Base-by-base conservation (phyloP, 2,797 vertebrate species). In the Chelon auratus region DNA sequence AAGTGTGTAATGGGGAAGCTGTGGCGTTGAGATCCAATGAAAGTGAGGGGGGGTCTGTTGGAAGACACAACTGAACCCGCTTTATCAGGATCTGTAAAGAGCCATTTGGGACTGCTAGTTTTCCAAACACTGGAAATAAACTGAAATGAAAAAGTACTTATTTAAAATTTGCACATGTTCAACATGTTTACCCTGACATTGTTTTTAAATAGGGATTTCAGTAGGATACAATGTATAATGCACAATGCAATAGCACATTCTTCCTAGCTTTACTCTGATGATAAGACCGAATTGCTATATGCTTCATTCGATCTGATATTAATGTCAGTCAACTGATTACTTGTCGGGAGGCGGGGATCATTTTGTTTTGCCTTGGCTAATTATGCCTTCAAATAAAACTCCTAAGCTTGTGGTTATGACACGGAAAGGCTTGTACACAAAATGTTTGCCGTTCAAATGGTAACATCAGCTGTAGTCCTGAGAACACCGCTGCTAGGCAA, bases 1-100 rank as follows among this genome's bases (percentile, higher is more conserved):
- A 89, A 86, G 73, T 82, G 82, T 78, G 63, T 90, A 91, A 92
- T 91, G 87, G 84, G 84, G 84, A 87, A 90, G 84, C 71, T 72
- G 69, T 56, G 66, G 67, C 87, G 79, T 77, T 84, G 72, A 83
- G 80, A 85, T 81, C 71, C 85, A 71, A 65, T 67, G 69, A 83
- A 88, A 75, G 77, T 57, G 15, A 8, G 30, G 42, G 86, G 80
- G 82, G 78, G 77, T 81, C 77, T 68, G 73, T 61, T 77, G 62
- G 62, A 84, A 85, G 51, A 84, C 66, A 62, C 40, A 39, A 71
- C 58, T 17, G 40, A 77, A 78, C 63, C 65, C 24, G 52, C 67
- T 87, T 83, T 63, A 81, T 85, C 76, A 79, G 81, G 82, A 72
- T 73, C 70, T 68, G 58, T 67, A 73, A 80, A 62, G 61, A 83